A percentile compares a stretch with the other conserved stretches of the same genome.
Evolutionary conservation across 2,888 invertebrate genomes (phyloP).

Genomic region (Drosophila anomalata): DNA sequence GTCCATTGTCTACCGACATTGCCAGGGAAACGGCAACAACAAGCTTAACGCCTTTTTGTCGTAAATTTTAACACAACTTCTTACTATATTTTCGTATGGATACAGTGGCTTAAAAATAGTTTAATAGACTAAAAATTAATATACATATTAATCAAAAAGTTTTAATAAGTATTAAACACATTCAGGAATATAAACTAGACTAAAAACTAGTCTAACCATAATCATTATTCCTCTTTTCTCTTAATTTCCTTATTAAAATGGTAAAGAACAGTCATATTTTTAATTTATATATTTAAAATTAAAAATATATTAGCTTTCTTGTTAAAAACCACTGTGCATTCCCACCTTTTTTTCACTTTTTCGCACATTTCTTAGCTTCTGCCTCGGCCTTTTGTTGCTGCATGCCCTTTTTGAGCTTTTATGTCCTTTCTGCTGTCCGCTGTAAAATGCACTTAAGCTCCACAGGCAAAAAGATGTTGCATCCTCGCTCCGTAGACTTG

Average conservation of each 20-base stretch:
- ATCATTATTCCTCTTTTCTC: too few relatives aligned
- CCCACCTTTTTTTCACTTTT: constrained; percentile 65
- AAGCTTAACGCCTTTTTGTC: constrained; percentile 76
- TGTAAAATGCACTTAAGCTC: constrained; percentile 77
- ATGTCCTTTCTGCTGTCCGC: constrained; percentile 72
- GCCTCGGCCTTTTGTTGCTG: constrained; percentile 46
- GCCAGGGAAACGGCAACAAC: constrained; percentile 48
- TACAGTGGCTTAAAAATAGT: constrained; percentile 15
- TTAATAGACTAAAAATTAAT: neutral
- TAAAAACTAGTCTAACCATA: too few relatives aligned
- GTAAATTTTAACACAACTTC: constrained; percentile 72
- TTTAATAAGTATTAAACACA: too few relatives aligned
- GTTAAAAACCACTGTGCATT: constrained; percentile 47
- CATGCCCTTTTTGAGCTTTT: constrained; percentile 76
- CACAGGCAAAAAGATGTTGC: constrained; percentile 56
- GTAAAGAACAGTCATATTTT: neutral
- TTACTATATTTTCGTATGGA: constrained; percentile 20
- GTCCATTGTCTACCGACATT: constrained; percentile 63
- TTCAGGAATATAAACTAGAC: too few relatives aligned
- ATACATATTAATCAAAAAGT: too few relatives aligned
- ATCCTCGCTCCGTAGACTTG: neutral
- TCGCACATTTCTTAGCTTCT: constrained; percentile 64
- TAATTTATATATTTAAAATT: neutral
- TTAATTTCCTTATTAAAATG: neutral
- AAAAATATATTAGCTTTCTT: neutral